Conservation (phyloP, 92 coral and sea anemone genomes). For the Anthopleura xanthogrammica region DNA sequence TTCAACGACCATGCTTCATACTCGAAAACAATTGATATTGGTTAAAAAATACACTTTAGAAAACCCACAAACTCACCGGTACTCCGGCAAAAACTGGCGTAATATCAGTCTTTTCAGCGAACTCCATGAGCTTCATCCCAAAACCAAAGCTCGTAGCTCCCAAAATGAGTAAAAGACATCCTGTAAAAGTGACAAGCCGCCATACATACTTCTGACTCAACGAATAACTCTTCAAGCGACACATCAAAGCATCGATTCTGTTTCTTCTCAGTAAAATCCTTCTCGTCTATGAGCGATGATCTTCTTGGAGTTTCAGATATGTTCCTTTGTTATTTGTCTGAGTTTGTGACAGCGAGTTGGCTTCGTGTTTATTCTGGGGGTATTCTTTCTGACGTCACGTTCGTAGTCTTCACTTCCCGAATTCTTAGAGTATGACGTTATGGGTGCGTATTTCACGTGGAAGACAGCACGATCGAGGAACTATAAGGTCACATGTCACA, state of each 20-base stretch:
- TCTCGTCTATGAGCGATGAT: background rate
- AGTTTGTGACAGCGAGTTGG: background rate
- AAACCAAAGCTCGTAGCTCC: conserved; percentile 56
- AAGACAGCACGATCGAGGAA: background rate
- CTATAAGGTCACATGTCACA: background rate
- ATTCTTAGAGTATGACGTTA: conserved; percentile 12
- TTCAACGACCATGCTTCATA: background rate
- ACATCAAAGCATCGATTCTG: conserved; percentile 4
- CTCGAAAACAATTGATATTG: background rate
- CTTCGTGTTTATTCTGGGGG: background rate
- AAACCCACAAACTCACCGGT: conserved; percentile 47
- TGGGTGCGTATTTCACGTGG: background rate
- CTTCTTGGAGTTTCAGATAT: background rate
- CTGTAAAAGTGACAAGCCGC: conserved; percentile 12
- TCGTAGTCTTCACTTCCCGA: background rate
- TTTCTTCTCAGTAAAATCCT: background rate
- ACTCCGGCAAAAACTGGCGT: conserved; percentile 55
- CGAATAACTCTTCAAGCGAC: conserved; percentile 26
- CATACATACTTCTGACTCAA: conserved; percentile 26
- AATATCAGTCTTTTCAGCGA: conserved; percentile 45
- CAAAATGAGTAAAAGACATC: conserved; percentile 17
- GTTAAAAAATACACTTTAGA: background rate
- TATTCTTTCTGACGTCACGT: conserved; percentile 17
- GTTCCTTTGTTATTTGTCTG: background rate
- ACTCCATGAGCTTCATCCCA: conserved; percentile 55